Conservation (phyloP, 2,888 invertebrate species). For the Stenchaetothrips biformis region DNA sequence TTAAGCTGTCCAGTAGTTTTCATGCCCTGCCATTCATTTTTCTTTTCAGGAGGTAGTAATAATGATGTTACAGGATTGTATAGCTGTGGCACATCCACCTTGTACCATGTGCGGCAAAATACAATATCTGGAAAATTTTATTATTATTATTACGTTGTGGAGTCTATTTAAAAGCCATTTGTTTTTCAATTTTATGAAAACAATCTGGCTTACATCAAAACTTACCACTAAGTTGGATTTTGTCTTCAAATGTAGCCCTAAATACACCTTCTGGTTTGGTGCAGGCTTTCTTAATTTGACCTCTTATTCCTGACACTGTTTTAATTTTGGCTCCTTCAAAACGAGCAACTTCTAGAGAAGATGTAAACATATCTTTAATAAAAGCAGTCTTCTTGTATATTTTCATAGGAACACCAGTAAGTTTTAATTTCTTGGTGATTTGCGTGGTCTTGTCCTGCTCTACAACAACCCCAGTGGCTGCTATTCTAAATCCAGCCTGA, state of each 20-base stretch:
- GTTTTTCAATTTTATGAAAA: not conserved
- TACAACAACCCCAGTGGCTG: constrained; percentile 92
- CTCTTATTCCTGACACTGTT: constrained; percentile 95
- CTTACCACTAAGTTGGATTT: constrained; percentile 83
- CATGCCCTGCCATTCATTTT: constrained; percentile 90
- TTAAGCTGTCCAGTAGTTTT: constrained; percentile 91
- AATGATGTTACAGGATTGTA: constrained; percentile 88
- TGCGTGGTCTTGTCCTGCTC: constrained; percentile 91
- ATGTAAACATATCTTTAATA: constrained; percentile 93
- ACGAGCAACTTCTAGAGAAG: constrained; percentile 88
- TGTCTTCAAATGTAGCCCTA: constrained; percentile 97
- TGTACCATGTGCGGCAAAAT: constrained; percentile 95
- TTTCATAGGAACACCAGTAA: constrained; percentile 90
- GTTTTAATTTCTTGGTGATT: constrained; percentile 94
- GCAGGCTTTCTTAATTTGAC: constrained; percentile 90
- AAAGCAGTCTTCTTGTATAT: constrained; percentile 98
- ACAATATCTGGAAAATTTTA: constrained; percentile 67
- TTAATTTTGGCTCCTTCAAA: constrained; percentile 90
- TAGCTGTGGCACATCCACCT: constrained; percentile 86
- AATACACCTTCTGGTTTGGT: constrained; percentile 82
- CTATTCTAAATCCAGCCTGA: constrained; percentile 82
- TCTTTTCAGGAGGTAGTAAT: constrained; percentile 66
- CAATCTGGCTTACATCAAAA: too few relatives aligned
- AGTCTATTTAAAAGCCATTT: not conserved
- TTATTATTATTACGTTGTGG: not conserved